These are phyloP conservation scores for Drosophila quadrilineata DNA, from an alignment of 1,140 invertebrate species.

Conservation along the genomic window DNA sequence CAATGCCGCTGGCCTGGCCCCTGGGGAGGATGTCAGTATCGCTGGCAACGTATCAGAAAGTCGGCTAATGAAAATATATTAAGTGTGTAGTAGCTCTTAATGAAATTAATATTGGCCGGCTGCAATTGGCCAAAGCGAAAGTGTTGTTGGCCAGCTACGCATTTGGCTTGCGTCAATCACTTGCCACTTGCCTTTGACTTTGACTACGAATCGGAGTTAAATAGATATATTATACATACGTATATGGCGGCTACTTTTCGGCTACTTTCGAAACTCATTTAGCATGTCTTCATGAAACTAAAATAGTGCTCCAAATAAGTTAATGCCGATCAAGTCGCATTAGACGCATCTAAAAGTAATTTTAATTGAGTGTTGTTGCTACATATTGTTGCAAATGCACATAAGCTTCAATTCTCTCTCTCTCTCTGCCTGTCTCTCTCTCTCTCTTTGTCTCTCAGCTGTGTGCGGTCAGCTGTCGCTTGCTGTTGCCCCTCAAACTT, in stretches of 20 bases:
- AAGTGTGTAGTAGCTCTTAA: no score
- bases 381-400: no score
- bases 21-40: slow-evolving; percentile 44
- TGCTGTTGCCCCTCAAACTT: slow-evolving; percentile 7
- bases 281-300: slow-evolving; percentile 76
- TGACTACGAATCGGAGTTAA: slow-evolving; percentile 13
- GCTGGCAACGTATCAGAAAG: slow-evolving; percentile 50
- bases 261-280: slow-evolving; percentile 73
- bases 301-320: slow-evolving; percentile 75
- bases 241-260: not conserved
- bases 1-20: slow-evolving; percentile 32
- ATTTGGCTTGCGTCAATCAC: slow-evolving; percentile 71
- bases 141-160: slow-evolving; percentile 63
- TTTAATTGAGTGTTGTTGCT: slow-evolving; percentile 51
- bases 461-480: slow-evolving; percentile 29
- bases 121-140: slow-evolving; percentile 51
- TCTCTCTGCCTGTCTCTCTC: no score
- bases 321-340: slow-evolving; percentile 69
- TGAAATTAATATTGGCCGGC: slow-evolving; percentile 73
- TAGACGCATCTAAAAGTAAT: slow-evolving; percentile 55
- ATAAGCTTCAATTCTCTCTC: no score
- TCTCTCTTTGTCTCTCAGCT: slow-evolving; percentile 4
- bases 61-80: slow-evolving; percentile 76
- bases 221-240: no score
- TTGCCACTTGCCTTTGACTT: slow-evolving; percentile 19